These are phyloP conservation scores for Oscheius onirici DNA, from an alignment of 2,888 invertebrate genomes.

Conservation along the genomic window DNA sequence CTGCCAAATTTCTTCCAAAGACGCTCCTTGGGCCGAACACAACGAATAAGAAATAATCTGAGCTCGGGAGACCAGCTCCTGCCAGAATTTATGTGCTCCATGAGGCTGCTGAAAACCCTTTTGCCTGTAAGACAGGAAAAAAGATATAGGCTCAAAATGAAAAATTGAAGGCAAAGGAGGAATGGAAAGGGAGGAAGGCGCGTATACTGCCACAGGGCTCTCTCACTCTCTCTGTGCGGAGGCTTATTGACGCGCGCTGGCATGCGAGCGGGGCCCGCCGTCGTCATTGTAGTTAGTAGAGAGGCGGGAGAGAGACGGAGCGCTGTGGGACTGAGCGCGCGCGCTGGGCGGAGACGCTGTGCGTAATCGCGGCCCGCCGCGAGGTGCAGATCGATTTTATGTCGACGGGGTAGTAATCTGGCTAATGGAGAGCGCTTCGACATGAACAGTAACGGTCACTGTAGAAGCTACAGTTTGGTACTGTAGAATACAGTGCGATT, in stretches of 20 bases:
- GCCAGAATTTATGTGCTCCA: slow-evolving; percentile 10
- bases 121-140: slow-evolving; percentile 7
- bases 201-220: background rate
- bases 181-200: background rate
- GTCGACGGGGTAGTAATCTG: background rate
- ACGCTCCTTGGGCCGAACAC: background rate
- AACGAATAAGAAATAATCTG: slow-evolving; percentile 12
- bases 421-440: no score
- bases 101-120: no score
- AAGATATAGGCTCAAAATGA: background rate
- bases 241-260: slow-evolving; percentile 7
- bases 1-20: slow-evolving; percentile 17
- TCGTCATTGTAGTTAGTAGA: background rate
- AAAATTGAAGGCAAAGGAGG: background rate
- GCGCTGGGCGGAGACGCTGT: background rate
- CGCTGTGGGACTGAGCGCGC: background rate
- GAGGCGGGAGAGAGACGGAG: background rate
- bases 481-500: no score
- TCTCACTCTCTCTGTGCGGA: background rate
- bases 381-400: slow-evolving; percentile 11
- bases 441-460: no score
- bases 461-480: no score
- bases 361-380: slow-evolving; percentile 22
- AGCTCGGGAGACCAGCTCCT: slow-evolving; percentile 29
- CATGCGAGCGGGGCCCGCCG: slow-evolving; percentile 6